phyloP scores from a whole-genome alignment of 2,888 invertebrate species.

The Colletes collaris region DNA sequence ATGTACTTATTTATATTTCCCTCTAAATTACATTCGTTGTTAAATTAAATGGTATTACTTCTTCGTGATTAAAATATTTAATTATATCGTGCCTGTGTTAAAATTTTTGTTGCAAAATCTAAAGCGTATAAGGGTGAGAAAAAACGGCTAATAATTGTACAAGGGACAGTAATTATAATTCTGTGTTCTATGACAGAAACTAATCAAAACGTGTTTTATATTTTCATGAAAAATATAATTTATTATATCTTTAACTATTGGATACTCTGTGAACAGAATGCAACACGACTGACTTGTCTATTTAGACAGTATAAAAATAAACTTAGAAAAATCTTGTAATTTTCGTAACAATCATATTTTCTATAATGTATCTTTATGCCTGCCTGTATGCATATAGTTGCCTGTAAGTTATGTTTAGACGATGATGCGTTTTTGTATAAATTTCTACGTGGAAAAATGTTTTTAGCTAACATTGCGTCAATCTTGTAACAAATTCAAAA shows the following conservation, averaged over 20 bases:
- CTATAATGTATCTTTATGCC: constrained; percentile 36
- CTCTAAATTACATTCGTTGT: constrained; percentile 12
- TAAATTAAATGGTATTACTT: neutral
- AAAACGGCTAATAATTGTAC: constrained; percentile 15
- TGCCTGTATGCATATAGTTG: constrained; percentile 26
- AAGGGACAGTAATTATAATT: constrained; percentile 15
- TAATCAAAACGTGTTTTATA: constrained; percentile 7
- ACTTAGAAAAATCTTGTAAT: constrained; percentile 27
- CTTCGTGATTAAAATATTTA: constrained; percentile 6
- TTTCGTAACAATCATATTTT: constrained; percentile 44
- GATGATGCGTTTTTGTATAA: constrained; percentile 37
- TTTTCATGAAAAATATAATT: constrained; percentile 15
- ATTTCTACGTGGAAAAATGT: constrained; percentile 27
- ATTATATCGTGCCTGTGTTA: constrained; percentile 1
- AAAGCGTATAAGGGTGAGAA: constrained; percentile 7
- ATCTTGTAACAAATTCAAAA: constrained; percentile 11
- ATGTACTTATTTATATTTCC: constrained; percentile 34
- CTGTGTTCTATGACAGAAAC: neutral
- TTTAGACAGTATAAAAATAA: constrained; percentile 18
- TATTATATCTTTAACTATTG: constrained; percentile 14
- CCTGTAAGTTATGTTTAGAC: constrained; percentile 34
- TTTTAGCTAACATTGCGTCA: constrained; percentile 16
- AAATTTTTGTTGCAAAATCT: constrained; percentile 14
- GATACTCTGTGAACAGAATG: neutral
- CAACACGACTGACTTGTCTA: constrained; percentile 30